Evolutionary conservation across 53 echinoderm and acorn worm species (phyloP).

Genomic region (Zoroaster sp.): DNA sequence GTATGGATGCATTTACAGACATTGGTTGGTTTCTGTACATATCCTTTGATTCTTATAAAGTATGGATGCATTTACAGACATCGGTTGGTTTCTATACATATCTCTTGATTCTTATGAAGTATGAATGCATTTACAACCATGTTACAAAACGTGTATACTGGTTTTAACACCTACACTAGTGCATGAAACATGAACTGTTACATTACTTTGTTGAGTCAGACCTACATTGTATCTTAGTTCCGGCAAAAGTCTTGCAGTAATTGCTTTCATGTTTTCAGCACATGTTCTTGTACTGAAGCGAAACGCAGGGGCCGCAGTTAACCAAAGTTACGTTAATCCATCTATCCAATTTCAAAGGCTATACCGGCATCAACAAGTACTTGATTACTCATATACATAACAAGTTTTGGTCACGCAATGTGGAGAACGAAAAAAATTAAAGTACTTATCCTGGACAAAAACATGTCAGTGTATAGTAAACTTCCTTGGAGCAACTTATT

Average conservation of each 20-base stretch:
- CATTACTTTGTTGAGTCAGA: too few relatives aligned
- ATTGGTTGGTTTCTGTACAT: too few relatives aligned
- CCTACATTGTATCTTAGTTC: background rate
- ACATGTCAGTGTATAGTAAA: background rate
- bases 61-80: too few relatives aligned
- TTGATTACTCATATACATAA: background rate
- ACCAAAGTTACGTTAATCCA: background rate
- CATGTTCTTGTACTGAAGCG: background rate
- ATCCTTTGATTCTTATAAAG: too few relatives aligned
- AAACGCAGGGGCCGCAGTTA: background rate
- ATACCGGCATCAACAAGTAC: background rate
- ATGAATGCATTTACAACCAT: too few relatives aligned
- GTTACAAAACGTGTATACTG: too few relatives aligned
- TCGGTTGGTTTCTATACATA: too few relatives aligned
- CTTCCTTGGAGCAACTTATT: background rate
- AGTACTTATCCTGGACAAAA: background rate
- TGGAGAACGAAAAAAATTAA: background rate
- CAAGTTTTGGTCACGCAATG: constrained; percentile 12
- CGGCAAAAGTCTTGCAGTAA: background rate
- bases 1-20: too few relatives aligned
- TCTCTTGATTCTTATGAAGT: too few relatives aligned
- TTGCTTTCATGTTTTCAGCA: background rate
- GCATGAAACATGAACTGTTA: too few relatives aligned
- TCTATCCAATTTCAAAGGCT: constrained; percentile 15
- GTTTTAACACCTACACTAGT: too few relatives aligned